These are phyloP conservation scores for Akabosia matsudoensis DNA, from an alignment of 1,140 invertebrate genomes.

Conservation along the genomic window DNA sequence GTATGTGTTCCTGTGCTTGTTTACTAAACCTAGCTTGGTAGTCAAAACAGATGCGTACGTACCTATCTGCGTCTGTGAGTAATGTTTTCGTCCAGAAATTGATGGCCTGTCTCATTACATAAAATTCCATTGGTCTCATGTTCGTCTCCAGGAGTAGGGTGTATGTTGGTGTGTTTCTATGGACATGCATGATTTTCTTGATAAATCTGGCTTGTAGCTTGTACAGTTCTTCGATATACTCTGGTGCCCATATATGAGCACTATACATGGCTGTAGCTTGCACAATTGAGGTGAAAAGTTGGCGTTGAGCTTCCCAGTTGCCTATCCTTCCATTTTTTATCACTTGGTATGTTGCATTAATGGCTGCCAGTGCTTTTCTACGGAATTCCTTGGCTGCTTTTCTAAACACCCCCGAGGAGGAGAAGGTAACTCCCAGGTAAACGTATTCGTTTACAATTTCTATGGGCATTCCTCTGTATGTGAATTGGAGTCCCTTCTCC, in stretches of 20 bases:
- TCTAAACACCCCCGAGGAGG: background rate
- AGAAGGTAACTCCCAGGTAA: background rate
- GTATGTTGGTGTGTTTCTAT: no score
- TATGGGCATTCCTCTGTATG: background rate
- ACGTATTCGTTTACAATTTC: background rate
- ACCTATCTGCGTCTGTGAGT: no score
- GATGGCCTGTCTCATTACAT: no score
- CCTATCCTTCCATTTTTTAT: background rate
- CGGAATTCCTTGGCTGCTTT: background rate
- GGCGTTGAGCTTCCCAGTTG: background rate
- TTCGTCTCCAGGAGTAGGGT: no score
- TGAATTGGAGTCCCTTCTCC: background rate
- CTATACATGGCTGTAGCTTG: background rate
- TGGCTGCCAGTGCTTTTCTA: background rate
- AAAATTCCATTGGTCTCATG: no score
- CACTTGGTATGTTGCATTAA: background rate
- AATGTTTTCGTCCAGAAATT: no score
- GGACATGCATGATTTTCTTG: no score
- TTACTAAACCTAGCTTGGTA: no score
- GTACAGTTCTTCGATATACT: background rate
- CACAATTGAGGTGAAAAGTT: background rate
- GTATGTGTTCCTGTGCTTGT: no score
- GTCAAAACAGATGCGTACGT: no score
- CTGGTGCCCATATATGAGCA: background rate
- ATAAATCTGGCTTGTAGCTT: no score